These are phyloP conservation scores for Ailurus styani DNA, from an alignment of 2,113 vertebrate genomes.

Conservation along the genomic window DNA sequence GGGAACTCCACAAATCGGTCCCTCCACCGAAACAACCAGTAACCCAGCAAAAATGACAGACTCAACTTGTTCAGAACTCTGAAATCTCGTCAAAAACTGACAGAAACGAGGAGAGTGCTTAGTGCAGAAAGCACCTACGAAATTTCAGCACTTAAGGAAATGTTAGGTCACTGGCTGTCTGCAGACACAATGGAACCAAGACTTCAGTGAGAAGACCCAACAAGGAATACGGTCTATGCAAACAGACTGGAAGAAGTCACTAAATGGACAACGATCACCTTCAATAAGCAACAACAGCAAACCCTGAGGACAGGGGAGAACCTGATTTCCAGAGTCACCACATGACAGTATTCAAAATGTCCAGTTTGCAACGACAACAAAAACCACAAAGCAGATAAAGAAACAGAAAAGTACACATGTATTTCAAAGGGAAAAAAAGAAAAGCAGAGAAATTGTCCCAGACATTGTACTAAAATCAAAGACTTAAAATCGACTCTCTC, in stretches of 20 bases:
- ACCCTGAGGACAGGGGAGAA: not conserved
- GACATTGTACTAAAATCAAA: not conserved
- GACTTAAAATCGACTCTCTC: not conserved
- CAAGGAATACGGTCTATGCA: not conserved
- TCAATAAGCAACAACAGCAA: not conserved
- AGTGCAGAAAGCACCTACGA: not conserved
- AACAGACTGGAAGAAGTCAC: not conserved
- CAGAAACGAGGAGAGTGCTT: not conserved
- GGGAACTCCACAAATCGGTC: not conserved
- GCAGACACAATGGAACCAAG: not conserved
- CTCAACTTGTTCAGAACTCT: not conserved
- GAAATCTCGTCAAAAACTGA: not conserved
- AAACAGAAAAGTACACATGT: not conserved
- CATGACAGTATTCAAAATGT: not conserved
- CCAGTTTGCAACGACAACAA: not conserved
- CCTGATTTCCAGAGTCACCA: too few relatives aligned
- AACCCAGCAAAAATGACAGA: not conserved
- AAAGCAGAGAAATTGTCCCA: not conserved
- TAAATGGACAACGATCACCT: not conserved
- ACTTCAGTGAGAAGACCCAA: not conserved
- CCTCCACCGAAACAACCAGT: not conserved
- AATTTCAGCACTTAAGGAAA: not conserved
- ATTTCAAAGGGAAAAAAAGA: not conserved
- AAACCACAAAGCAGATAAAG: not conserved
- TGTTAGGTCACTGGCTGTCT: not conserved